Conservation (phyloP, 2,888 invertebrate species). For the Exephanes ischioxanthus region DNA sequence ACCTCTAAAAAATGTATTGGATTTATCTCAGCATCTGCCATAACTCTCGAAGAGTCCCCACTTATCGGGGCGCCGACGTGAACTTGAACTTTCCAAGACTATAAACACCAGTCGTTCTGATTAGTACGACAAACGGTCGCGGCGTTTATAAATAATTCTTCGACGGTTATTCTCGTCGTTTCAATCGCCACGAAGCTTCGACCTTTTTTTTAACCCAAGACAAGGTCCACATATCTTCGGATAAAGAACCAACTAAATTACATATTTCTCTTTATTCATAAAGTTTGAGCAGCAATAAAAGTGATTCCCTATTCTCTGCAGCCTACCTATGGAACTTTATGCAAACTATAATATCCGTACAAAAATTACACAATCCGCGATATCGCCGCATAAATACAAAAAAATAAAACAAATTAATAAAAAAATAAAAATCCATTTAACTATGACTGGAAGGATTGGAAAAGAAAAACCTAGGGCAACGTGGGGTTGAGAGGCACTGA, state of each 20-base stretch:
- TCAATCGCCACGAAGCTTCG: not conserved
- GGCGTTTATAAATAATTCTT: not conserved
- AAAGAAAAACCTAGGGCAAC: slow-evolving; percentile 55
- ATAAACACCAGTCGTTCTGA: not conserved
- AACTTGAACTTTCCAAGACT: slow-evolving; percentile 5
- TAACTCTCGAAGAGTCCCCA: not conserved
- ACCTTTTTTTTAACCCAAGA: not conserved
- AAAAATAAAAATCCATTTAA: too few species aligned
- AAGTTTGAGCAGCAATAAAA: too few species aligned
- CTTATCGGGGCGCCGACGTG: not conserved
- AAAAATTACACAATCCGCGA: too few species aligned
- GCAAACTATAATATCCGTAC: too few species aligned
- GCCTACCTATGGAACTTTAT: too few species aligned
- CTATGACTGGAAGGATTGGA: too few species aligned
- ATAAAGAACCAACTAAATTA: too few species aligned
- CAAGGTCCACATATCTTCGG: too few species aligned
- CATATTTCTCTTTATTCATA: too few species aligned
- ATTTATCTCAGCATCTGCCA: not conserved
- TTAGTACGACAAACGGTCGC: not conserved
- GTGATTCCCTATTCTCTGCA: too few species aligned
- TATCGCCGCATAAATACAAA: too few species aligned
- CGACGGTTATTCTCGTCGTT: not conserved
- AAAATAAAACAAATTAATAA: too few species aligned
- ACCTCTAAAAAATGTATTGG: not conserved
- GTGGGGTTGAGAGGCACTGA: slow-evolving; percentile 66